Evolutionary conservation across 2,113 vertebrate species (phyloP).

Genomic region (Lanius collurio): DNA sequence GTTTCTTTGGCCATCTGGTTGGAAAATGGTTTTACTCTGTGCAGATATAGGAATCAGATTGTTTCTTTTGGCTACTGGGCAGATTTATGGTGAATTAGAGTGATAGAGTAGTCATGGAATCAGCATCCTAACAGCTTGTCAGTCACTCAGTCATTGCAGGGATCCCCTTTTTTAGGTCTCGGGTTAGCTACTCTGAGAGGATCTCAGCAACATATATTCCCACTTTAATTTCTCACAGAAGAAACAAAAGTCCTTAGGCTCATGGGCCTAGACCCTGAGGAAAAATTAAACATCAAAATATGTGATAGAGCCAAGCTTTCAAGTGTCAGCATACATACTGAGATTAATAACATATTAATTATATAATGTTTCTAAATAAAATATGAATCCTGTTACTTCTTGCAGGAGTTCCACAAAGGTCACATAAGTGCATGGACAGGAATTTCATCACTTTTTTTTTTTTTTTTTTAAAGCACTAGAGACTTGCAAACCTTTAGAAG

Average conservation of each 20-base stretch:
- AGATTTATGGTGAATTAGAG: neutral
- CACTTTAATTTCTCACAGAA: neutral
- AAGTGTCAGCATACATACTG: neutral
- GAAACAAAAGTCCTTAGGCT: neutral
- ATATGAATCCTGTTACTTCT: neutral
- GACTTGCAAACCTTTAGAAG: slow-evolving; percentile 10
- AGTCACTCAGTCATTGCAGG: neutral
- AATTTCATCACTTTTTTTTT: neutral
- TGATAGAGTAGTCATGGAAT: neutral
- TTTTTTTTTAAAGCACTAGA: neutral
- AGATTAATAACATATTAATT: neutral
- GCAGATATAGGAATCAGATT: neutral
- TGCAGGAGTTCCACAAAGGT: neutral
- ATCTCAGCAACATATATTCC: neutral
- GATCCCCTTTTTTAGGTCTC: neutral
- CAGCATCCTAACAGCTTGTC: neutral
- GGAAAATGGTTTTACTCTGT: neutral
- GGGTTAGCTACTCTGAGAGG: neutral
- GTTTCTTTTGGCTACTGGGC: neutral
- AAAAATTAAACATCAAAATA: neutral
- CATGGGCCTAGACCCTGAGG: neutral
- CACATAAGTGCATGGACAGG: neutral
- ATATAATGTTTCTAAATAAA: neutral
- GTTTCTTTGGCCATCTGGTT: neutral
- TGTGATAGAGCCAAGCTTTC: neutral